These are phyloP conservation scores for Ommatoiulus sabulosus DNA, from an alignment of 2,888 invertebrate species.

Conservation along the genomic window DNA sequence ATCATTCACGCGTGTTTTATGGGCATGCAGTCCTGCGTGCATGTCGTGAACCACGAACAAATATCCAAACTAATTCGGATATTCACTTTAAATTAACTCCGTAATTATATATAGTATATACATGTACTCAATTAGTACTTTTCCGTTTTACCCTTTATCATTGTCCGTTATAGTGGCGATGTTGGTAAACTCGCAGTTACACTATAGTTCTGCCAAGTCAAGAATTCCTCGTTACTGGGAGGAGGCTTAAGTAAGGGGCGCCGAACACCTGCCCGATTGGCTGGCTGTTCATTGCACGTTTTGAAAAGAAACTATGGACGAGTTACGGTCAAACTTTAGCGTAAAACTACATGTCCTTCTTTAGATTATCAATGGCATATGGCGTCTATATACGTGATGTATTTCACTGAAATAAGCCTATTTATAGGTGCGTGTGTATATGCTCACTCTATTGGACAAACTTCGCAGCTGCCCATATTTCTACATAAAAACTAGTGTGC, in stretches of 20 bases:
- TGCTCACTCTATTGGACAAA: not conserved
- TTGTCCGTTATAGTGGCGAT: not conserved
- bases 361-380: not conserved
- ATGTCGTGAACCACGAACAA: no score
- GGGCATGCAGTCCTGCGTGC: no score
- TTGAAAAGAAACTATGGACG: not conserved
- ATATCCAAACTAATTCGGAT: no score
- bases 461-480: slow-evolving; percentile 13
- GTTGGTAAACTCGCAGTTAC: not conserved
- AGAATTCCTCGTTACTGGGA: not conserved
- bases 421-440: not conserved
- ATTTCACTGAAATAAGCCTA: not conserved
- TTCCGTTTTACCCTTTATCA: no score
- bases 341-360: not conserved
- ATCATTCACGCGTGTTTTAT: no score
- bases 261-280: not conserved
- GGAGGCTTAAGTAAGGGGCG: not conserved
- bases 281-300: not conserved
- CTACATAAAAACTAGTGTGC: not conserved
- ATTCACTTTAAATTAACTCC: no score
- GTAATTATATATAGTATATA: no score
- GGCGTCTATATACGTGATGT: not conserved
- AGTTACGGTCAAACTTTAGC: not conserved
- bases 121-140: no score
- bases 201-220: not conserved